Evolutionary conservation across 35 echinoderm and acorn worm genomes (phyloP), one percentile per base, ranked within the genome.

Genomic region (Anneissia japonica): DNA sequence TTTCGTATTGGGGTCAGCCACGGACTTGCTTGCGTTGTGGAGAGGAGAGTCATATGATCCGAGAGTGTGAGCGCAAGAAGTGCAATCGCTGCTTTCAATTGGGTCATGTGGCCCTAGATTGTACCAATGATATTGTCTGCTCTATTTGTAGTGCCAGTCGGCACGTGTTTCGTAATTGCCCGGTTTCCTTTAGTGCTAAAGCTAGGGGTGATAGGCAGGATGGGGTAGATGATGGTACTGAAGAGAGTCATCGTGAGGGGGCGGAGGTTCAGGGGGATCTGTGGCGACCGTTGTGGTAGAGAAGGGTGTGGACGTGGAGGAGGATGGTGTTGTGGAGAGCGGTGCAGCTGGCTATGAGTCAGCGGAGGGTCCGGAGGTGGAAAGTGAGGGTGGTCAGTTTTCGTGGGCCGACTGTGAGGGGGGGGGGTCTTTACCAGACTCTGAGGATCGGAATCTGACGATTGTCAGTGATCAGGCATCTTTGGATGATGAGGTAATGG

Each of bases 11-110:
- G 35, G 82, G 80, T 0, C 88, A 90, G 36, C 81, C 88, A 0
- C 41, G 88, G 6, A 84, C 88, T 3, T 85, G 88, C 34, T 35
- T 90, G 11, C 74, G 79, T 35, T 90, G 88, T 34, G 82, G 88
- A 29, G 21, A 21, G 23, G 35, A 0, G 28, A 82, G 64, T 1
- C 88, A 90, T 37, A 29, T 34, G 5, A 37, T 46, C 29, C 75
- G 77, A 46, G 88, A 90, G 14, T 90, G 88, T 74, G 32, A 77
- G 46, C 36, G 39, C 0, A 31, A 37, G 46, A 72, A 73, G 35
- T 84, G 88, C 19, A 33, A 2, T 19, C 35, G 17, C 19, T 89
- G 87, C 13, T 72, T 13, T 13, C 55, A n/a, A 16, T n/a, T 80
- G 3, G 89, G 83, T 7, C 83, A 91, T 37, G 34, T 56, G 26